phyloP scores from a whole-genome alignment of 2,113 vertebrate genomes.

The Equus quagga region DNA sequence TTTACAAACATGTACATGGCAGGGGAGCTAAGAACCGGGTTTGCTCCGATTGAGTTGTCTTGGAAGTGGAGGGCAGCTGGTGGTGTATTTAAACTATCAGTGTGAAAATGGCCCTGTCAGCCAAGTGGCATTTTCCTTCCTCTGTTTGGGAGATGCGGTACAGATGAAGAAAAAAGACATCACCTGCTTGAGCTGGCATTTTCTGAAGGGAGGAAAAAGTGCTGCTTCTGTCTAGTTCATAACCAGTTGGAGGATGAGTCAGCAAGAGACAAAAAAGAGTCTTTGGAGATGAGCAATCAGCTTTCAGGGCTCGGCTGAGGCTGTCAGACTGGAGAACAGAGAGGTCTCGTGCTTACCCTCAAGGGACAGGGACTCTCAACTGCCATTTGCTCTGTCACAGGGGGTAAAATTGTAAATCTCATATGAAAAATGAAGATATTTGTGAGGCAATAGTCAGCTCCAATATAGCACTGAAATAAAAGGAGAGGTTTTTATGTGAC shows the following conservation, averaged over 20 bases:
- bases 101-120: conserved; percentile 3
- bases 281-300: neutral
- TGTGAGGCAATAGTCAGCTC: neutral
- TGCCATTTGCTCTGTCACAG: neutral
- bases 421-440: neutral
- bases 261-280: neutral
- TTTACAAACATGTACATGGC: neutral
- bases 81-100: neutral
- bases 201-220: conserved; percentile 1
- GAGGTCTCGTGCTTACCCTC: neutral
- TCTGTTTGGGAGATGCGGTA: neutral
- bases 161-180: neutral
- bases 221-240: conserved; percentile 15
- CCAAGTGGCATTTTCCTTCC: neutral
- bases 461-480: neutral
- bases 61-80: neutral
- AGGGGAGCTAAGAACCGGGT: neutral
- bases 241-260: conserved; percentile 28
- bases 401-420: neutral
- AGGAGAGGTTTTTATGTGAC: neutral
- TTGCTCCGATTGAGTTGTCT: neutral
- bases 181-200: conserved; percentile 51
- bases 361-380: neutral
- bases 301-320: neutral
- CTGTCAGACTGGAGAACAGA: neutral